Evolutionary conservation across 30 jellyfish, hydroid and myxozoan genomes (phyloP).

Genomic region (Morbakka virulenta): DNA sequence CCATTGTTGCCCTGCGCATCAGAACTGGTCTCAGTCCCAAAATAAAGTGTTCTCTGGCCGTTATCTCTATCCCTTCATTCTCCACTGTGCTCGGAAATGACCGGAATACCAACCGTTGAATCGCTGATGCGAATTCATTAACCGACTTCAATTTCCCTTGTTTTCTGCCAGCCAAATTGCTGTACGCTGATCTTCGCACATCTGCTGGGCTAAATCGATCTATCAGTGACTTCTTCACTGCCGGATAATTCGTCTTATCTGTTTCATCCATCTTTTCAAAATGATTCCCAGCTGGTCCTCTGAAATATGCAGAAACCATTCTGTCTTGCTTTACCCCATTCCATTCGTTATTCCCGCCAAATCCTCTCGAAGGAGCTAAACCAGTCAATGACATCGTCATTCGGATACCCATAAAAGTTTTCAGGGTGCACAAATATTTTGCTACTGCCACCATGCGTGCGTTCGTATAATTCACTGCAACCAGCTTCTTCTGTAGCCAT

Average conservation of each 20-base stretch:
- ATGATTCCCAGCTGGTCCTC: slow-evolving; percentile 35
- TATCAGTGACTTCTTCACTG: background rate
- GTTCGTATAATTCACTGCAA: background rate
- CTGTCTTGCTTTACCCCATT: slow-evolving; percentile 6
- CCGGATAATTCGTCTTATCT: background rate
- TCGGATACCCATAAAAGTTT: slow-evolving; percentile 40
- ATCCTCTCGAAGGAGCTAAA: slow-evolving; percentile 33
- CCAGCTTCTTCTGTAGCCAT: slow-evolving; percentile 8
- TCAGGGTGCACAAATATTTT: slow-evolving; percentile 41
- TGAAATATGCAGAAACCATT: slow-evolving; percentile 41
- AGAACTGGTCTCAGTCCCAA: slow-evolving; percentile 5
- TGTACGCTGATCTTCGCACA: slow-evolving; percentile 25
- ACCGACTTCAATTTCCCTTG: slow-evolving; percentile 31
- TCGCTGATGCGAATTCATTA: slow-evolving; percentile 45
- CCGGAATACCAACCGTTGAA: slow-evolving; percentile 37
- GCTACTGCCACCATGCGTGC: too few relatives aligned
- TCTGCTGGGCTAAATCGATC: slow-evolving; percentile 41
- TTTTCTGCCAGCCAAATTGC: slow-evolving; percentile 30
- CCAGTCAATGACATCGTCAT: slow-evolving; percentile 47
- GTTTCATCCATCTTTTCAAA: background rate
- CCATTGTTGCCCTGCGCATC: slow-evolving; percentile 23
- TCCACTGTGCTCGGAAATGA: slow-evolving; percentile 7
- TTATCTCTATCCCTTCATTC: slow-evolving; percentile 11
- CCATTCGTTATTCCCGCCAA: slow-evolving; percentile 43
- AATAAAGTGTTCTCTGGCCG: slow-evolving; percentile 40